These are phyloP conservation scores for Cliona cf. orientalis DNA, from an alignment of 37 sponge, comb jelly and placozoan species.

Conservation along the genomic window DNA sequence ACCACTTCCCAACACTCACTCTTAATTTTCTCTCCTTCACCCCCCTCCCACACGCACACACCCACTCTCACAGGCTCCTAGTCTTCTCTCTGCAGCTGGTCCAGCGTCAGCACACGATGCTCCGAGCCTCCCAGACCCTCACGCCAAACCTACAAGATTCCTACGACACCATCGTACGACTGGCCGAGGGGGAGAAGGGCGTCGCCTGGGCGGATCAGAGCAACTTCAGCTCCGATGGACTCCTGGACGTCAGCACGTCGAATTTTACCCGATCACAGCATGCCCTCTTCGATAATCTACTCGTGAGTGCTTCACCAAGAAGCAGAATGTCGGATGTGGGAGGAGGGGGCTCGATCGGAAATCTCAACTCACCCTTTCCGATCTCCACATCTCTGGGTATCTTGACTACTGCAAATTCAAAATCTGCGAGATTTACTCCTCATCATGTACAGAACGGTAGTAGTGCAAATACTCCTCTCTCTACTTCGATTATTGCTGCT, in stretches of 20 bases:
- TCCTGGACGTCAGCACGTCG: conserved; percentile 22
- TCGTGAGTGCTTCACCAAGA: conserved; percentile 22
- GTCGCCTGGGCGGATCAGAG: conserved; percentile 81
- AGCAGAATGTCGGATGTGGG: neutral
- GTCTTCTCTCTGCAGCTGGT: conserved; percentile 41
- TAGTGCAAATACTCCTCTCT: conserved; percentile 1
- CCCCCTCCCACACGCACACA: no score
- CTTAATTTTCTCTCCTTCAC: neutral
- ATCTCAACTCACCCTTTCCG: conserved; percentile 23
- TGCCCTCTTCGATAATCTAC: conserved; percentile 44
- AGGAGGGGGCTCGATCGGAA: neutral
- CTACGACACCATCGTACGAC: conserved; percentile 34
- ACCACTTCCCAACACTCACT: neutral
- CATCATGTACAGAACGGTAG: neutral
- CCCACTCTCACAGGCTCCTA: conserved; percentile 43
- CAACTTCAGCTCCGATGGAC: neutral
- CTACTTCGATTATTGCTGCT: no score
- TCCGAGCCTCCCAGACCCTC: conserved; percentile 11
- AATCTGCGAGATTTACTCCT: neutral
- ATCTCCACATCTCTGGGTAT: conserved; percentile 20
- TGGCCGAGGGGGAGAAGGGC: conserved; percentile 72
- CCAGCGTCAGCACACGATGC: conserved; percentile 47
- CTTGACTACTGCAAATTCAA: conserved; percentile 8
- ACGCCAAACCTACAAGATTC: conserved; percentile 18
- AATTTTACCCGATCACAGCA: conserved; percentile 29